A percentile compares a stretch with the other conserved stretches of the same genome.
phyloP scores from a whole-genome alignment of 2,797 vertebrate genomes.

The Gobionotothen gibberifrons region DNA sequence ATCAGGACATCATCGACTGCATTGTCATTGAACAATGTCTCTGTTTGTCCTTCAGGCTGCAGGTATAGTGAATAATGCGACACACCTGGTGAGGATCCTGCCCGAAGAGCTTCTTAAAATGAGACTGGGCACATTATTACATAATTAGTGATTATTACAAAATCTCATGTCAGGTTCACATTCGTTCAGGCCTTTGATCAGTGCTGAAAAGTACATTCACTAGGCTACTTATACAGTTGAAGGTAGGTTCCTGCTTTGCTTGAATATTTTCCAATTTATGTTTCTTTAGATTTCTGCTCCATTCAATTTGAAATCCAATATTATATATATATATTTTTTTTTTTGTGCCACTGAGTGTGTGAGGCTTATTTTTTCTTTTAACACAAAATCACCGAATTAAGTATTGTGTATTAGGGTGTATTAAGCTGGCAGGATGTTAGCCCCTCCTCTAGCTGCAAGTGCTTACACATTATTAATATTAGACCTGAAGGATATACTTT shows the following conservation, averaged over 20 bases:
- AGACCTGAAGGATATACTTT: too few species aligned
- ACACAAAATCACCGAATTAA: neutral
- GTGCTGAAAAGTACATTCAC: neutral
- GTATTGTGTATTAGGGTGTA: neutral
- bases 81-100: slow-evolving; percentile 4
- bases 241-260: neutral
- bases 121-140: neutral
- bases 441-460: neutral
- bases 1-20: neutral
- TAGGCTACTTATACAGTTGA: neutral
- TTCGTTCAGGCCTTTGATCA: neutral
- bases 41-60: slow-evolving; percentile 6
- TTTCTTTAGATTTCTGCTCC: neutral
- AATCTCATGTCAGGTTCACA: neutral
- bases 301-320: neutral
- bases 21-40: slow-evolving; percentile 14
- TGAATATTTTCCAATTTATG: neutral
- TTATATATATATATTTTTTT: too few species aligned
- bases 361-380: neutral
- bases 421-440: neutral
- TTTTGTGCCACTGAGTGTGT: neutral
- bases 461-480: neutral
- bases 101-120: neutral
- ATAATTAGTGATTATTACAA: neutral
- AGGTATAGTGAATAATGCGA: slow-evolving; percentile 9